Conservation (phyloP, 2,797 vertebrate genomes). For the Platyrinchus mystaceus region DNA sequence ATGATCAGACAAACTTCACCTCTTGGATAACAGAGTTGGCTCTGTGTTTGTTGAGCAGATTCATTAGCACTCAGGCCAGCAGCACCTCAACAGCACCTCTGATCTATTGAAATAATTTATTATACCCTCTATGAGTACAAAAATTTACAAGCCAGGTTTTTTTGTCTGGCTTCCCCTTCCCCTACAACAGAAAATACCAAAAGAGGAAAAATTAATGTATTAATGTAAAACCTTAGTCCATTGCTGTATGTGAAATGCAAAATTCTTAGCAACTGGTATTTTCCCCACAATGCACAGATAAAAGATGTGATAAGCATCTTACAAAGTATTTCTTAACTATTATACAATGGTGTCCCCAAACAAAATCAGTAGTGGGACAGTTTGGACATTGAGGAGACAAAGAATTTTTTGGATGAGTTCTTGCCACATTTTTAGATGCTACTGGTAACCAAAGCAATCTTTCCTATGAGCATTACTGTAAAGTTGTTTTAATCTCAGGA, state of each 20-base stretch:
- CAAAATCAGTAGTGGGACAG: background rate
- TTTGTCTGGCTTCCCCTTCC: fast-evolving
- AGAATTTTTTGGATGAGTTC: background rate
- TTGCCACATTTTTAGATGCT: background rate
- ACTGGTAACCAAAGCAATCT: background rate
- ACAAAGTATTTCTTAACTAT: background rate
- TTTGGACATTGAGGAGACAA: background rate
- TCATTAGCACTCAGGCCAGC: background rate
- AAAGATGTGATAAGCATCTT: background rate
- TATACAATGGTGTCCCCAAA: background rate
- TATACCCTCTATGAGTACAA: background rate
- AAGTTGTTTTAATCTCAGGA: conserved; percentile 1
- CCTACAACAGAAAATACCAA: background rate
- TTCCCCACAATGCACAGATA: background rate
- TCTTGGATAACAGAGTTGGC: background rate
- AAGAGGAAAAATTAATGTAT: background rate
- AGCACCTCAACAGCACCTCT: background rate
- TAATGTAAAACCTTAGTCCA: background rate
- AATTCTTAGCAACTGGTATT: background rate
- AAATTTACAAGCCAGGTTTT: background rate
- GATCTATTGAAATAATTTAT: background rate
- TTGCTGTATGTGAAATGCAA: background rate
- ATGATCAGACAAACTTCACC: background rate
- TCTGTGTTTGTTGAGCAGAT: background rate
- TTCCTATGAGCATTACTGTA: background rate